A percentile compares a stretch with the other conserved stretches of the same genome.
Conservation (phyloP, 1,140 invertebrate genomes). For the Bombus polaris region DNA sequence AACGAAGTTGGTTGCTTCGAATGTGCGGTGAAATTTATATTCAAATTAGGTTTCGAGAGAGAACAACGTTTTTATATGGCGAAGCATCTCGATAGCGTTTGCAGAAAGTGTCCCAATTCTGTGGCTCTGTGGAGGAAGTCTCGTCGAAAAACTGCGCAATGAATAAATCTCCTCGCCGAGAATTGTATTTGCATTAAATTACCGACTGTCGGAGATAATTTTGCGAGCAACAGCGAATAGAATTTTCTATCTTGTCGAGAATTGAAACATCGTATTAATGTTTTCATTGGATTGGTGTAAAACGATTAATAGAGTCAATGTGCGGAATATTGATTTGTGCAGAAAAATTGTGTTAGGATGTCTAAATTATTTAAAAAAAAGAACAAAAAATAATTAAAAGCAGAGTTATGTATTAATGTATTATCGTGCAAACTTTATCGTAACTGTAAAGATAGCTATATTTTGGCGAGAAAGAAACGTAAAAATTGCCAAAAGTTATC, state of each 20-base stretch:
- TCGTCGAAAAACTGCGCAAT: constrained; percentile 11
- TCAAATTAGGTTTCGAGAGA: constrained; percentile 3
- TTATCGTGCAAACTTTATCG: too few species aligned
- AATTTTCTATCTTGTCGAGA: not conserved
- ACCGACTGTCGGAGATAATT: not conserved
- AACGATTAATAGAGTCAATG: not conserved
- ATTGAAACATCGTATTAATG: not conserved
- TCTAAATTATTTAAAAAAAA: too few species aligned
- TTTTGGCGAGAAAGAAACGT: too few species aligned
- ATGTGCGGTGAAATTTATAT: constrained; percentile 7
- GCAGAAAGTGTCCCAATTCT: constrained; percentile 3
- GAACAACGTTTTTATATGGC: not conserved
- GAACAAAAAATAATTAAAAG: too few species aligned
- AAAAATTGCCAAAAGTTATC: too few species aligned
- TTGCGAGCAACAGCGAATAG: too few species aligned
- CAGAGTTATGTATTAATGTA: too few species aligned
- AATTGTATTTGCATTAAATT: constrained; percentile 24
- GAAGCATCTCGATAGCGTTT: constrained; percentile 1
- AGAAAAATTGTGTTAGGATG: too few species aligned
- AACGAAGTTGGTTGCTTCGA: not conserved
- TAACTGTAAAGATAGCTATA: too few species aligned
- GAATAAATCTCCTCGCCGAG: not conserved
- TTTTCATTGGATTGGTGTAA: not conserved
- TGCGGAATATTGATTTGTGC: too few species aligned
- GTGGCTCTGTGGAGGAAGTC: not conserved